Evolutionary conservation across 2,797 vertebrate genomes (phyloP).

Genomic region (Scolopax rusticola): DNA sequence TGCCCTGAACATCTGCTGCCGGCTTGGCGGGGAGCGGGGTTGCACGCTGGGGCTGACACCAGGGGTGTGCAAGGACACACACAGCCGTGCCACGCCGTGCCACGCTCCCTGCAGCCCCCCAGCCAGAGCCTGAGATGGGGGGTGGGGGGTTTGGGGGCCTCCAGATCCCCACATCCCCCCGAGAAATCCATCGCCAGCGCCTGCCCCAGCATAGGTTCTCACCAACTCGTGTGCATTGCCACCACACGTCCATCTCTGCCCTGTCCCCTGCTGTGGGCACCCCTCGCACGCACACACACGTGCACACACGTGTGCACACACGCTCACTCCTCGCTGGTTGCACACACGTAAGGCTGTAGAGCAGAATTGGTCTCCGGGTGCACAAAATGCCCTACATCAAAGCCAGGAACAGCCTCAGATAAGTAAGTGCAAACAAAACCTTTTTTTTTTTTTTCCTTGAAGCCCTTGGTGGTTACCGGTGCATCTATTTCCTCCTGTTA

Average conservation of each 20-base stretch:
- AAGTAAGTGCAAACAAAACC: neutral
- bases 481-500: neutral
- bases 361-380: neutral
- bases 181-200: fast-evolving
- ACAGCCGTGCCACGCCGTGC: neutral
- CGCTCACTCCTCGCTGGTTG: neutral
- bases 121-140: fast-evolving
- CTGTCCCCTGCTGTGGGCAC: fast-evolving
- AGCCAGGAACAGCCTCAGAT: neutral
- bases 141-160: neutral
- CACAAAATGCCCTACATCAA: neutral
- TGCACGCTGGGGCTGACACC: neutral
- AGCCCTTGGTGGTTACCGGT: neutral
- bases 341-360: fast-evolving
- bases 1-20: conserved; percentile 54
- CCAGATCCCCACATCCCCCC: neutral
- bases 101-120: fast-evolving
- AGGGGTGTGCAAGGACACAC: conserved; percentile 25
- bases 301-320: neutral
- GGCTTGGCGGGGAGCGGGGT: neutral
- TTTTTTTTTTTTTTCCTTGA: neutral
- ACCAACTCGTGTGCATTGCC: fast-evolving
- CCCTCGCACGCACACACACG: fast-evolving
- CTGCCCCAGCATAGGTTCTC: neutral
- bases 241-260: fast-evolving